Evolutionary conservation across 2,113 vertebrate genomes (phyloP).

Genomic region (Mionectes macconnelli): DNA sequence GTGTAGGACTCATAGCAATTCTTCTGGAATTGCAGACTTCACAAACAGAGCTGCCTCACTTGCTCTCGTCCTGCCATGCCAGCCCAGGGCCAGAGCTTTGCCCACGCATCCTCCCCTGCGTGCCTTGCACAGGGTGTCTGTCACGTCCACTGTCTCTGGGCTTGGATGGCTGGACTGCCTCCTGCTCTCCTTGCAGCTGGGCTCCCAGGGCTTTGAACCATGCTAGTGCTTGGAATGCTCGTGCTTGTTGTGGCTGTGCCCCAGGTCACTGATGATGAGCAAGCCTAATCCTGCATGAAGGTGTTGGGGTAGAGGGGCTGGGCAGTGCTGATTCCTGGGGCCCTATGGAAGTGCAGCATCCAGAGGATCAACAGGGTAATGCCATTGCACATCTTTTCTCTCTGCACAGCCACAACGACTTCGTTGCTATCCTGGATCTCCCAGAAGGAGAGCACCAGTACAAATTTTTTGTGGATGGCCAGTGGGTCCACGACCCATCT

Average conservation of each 20-base stretch:
- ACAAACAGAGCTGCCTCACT: not conserved
- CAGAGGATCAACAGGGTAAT: not conserved
- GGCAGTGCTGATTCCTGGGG: not conserved
- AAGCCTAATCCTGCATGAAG: not conserved
- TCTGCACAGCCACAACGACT: conserved; percentile 90
- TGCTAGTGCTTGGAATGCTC: rapidly evolving
- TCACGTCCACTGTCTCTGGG: rapidly evolving
- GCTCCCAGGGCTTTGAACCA: not conserved
- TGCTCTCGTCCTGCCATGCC: not conserved
- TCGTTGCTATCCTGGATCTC: conserved; percentile 95
- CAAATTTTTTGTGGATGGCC: conserved; percentile 99
- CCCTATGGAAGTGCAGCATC: not conserved
- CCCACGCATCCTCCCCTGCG: rapidly evolving
- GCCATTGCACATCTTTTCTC: not conserved
- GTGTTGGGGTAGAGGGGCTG: not conserved
- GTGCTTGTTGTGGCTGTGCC: rapidly evolving
- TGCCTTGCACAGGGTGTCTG: not conserved
- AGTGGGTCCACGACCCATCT: conserved; percentile 93
- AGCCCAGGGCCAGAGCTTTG: not conserved
- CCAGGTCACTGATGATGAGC: not conserved
- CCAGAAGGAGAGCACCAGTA: conserved; percentile 98
- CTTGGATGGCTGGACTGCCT: not conserved
- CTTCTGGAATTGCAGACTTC: not conserved
- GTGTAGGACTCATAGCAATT: not conserved
- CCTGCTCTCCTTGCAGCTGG: not conserved